These are phyloP conservation scores for Bufo gargarizans DNA, from an alignment of 2,113 vertebrate species.

Conservation along the genomic window DNA sequence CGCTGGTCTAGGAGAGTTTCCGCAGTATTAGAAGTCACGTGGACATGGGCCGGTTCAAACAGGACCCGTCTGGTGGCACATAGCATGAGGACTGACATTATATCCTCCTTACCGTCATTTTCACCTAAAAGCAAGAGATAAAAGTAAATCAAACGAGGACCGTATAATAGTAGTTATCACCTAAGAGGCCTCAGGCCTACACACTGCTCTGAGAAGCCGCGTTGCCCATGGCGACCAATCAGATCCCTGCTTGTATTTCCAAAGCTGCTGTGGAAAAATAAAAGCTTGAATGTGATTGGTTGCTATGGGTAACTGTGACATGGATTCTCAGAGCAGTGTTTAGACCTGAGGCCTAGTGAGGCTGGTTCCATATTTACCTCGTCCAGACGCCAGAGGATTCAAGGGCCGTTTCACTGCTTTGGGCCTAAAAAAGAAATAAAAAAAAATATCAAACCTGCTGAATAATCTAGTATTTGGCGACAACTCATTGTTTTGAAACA, in stretches of 20 bases:
- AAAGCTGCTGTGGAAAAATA: neutral
- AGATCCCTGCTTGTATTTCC: neutral
- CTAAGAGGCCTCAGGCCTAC: neutral
- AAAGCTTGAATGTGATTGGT: neutral
- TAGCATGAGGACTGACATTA: neutral
- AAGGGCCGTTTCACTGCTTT: slow-evolving; percentile 83
- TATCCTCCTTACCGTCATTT: slow-evolving; percentile 63
- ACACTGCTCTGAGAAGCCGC: neutral
- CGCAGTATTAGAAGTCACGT: no score
- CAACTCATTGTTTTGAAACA: neutral
- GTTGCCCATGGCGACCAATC: neutral
- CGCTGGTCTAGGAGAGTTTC: no score
- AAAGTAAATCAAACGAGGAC: neutral
- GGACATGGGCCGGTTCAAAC: no score
- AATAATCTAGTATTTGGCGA: neutral
- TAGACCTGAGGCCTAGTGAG: neutral
- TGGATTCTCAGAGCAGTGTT: neutral
- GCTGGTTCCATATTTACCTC: slow-evolving; percentile 65
- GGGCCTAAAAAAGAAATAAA: slow-evolving; percentile 73
- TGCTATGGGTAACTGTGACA: neutral
- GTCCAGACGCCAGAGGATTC: slow-evolving; percentile 72
- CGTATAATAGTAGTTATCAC: neutral
- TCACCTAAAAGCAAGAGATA: slow-evolving; percentile 62
- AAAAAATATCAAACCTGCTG: neutral
- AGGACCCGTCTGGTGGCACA: neutral